phyloP scores from a whole-genome alignment of 2,888 invertebrate genomes.

The Plagiodera versicolora region DNA sequence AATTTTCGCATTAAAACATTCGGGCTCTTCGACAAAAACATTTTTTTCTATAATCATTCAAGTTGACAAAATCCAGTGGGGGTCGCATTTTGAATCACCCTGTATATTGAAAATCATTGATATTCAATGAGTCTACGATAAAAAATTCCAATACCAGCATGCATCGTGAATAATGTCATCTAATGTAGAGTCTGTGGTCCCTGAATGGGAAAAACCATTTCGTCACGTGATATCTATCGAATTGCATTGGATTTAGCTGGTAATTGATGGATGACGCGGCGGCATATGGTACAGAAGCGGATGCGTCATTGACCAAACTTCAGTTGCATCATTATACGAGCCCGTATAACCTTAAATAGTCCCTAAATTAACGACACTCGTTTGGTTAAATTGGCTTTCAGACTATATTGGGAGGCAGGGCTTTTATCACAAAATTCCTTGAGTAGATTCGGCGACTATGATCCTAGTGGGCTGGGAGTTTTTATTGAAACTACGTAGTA shows the following conservation, averaged over 20 bases:
- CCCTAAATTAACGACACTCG: conserved; percentile 22
- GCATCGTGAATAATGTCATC: conserved; percentile 24
- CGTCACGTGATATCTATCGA: conserved; percentile 24
- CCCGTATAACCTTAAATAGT: conserved; percentile 28
- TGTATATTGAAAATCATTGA: too few species aligned
- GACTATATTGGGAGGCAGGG: neutral
- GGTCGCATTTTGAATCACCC: too few species aligned
- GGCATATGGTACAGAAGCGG: conserved; percentile 19
- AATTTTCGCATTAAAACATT: too few species aligned
- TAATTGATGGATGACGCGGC: conserved; percentile 9
- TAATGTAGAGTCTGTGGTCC: conserved; percentile 23
- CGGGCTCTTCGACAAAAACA: too few species aligned
- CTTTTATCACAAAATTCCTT: conserved; percentile 2
- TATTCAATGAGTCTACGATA: neutral
- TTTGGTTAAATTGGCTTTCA: conserved; percentile 15
- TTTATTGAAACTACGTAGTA: too few species aligned
- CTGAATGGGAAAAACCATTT: conserved; percentile 21
- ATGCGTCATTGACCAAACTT: conserved; percentile 23
- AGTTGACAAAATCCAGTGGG: too few species aligned
- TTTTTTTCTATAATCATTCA: too few species aligned
- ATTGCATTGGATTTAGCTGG: conserved; percentile 30
- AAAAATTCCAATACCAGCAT: conserved; percentile 25
- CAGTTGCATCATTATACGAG: conserved; percentile 18
- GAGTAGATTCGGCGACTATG: neutral
- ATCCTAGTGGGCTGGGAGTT: too few species aligned